phyloP scores from a whole-genome alignment of 2,797 vertebrate species.

The Prunella strophiata region DNA sequence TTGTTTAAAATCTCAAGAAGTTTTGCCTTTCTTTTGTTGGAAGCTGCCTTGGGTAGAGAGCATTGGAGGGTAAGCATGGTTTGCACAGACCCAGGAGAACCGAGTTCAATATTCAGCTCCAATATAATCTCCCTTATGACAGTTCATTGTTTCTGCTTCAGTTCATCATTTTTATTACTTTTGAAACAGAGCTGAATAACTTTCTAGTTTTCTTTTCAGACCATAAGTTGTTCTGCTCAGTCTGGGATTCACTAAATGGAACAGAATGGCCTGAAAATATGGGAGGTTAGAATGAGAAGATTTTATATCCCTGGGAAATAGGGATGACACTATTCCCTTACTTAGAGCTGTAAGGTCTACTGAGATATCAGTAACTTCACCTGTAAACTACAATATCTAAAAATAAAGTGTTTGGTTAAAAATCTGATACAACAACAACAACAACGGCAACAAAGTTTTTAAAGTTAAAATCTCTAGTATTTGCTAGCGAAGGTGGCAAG shows the following conservation, averaged over 20 bases:
- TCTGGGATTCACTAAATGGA: not conserved
- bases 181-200: not conserved
- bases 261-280: not conserved
- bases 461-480: not conserved
- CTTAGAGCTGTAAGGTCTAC: not conserved
- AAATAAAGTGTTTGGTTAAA: not conserved
- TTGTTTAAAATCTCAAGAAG: not conserved
- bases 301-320: not conserved
- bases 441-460: not conserved
- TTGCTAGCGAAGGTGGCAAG: not conserved
- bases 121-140: not conserved
- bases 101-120: not conserved
- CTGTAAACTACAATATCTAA: not conserved
- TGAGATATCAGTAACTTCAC: not conserved
- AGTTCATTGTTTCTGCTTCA: constrained; percentile 28
- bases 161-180: constrained; percentile 14
- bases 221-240: not conserved
- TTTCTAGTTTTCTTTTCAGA: not conserved
- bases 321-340: not conserved
- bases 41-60: not conserved
- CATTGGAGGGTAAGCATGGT: not conserved
- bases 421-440: not conserved
- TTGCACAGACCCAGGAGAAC: not conserved
- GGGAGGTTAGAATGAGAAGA: not conserved
- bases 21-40: not conserved